phyloP scores from a whole-genome alignment of 2,888 invertebrate species.

The Neoascia interrupta region DNA sequence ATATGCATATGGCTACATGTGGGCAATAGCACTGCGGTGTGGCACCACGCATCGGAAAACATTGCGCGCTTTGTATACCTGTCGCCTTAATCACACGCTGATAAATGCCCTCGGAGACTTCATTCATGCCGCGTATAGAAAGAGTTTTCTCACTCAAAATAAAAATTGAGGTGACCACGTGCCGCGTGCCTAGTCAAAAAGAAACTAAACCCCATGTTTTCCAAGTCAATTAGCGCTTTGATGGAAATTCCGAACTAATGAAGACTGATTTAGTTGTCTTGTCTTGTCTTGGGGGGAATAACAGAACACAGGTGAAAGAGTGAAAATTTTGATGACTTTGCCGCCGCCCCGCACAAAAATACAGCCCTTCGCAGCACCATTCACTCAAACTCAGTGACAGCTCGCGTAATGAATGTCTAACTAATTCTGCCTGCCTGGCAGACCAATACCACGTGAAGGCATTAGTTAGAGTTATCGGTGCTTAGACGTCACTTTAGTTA shows the following conservation, averaged over 20 bases:
- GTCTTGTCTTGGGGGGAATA: neutral
- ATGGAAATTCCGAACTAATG: constrained; percentile 32
- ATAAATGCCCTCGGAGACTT: constrained; percentile 25
- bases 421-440: too few species aligned
- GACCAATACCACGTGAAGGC: neutral
- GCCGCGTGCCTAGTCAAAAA: constrained; percentile 9
- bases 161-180: constrained; percentile 21
- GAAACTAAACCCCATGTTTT: constrained; percentile 15
- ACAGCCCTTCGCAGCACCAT: too few species aligned
- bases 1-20: neutral
- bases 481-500: neutral
- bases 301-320: constrained; percentile 12
- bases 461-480: constrained; percentile 12
- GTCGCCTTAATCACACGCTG: constrained; percentile 41
- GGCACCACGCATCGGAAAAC: constrained; percentile 26
- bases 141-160: neutral
- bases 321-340: neutral
- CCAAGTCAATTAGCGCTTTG: constrained; percentile 46
- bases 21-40: constrained; percentile 4
- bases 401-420: constrained; percentile 11
- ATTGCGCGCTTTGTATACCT: constrained; percentile 38
- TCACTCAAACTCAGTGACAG: constrained; percentile 1
- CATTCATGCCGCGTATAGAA: constrained; percentile 20
- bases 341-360: neutral
- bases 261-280: constrained; percentile 30